A percentile compares a stretch with the other conserved stretches of the same genome.
phyloP scores from a whole-genome alignment of 1,140 invertebrate genomes.

The Coboldia fuscipes region DNA sequence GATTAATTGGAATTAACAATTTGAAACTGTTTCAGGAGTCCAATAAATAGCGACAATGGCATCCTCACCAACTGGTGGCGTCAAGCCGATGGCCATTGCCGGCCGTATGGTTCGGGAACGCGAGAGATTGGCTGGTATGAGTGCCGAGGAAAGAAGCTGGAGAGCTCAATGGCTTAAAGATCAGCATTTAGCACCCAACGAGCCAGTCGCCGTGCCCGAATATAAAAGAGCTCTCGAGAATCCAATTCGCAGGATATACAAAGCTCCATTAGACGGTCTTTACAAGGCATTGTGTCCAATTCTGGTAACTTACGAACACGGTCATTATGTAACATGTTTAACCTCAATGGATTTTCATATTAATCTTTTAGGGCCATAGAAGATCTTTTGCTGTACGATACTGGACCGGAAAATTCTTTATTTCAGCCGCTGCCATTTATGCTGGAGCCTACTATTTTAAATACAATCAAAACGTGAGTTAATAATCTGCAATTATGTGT shows the following conservation, averaged over 20 bases:
- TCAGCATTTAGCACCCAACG: conserved; percentile 47
- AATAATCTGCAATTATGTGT: background rate
- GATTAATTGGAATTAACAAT: too few relatives aligned
- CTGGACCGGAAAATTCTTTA: conserved; percentile 34
- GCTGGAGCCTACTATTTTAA: conserved; percentile 47
- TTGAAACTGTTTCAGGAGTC: too few relatives aligned
- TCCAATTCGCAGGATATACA: conserved; percentile 53
- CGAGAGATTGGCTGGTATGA: conserved; percentile 62
- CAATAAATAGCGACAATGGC: conserved; percentile 6
- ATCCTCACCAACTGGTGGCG: conserved; percentile 30
- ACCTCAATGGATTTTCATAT: conserved; percentile 13
- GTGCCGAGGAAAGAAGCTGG: conserved; percentile 58
- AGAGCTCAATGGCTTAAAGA: conserved; percentile 65
- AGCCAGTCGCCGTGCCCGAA: conserved; percentile 41
- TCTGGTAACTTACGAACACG: conserved; percentile 27
- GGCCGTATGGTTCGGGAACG: conserved; percentile 49
- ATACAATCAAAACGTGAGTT: conserved; percentile 53
- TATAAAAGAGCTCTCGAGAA: conserved; percentile 47
- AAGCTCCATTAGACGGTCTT: conserved; percentile 41
- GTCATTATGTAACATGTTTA: conserved; percentile 2
- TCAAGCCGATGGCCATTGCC: conserved; percentile 45
- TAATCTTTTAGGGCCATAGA: conserved; percentile 27
- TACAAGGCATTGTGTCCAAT: conserved; percentile 28
- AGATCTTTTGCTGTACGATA: conserved; percentile 31
- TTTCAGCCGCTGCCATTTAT: conserved; percentile 27